Base-by-base conservation (phyloP, 2,113 vertebrate genomes). In the Platichthys stellatus region DNA sequence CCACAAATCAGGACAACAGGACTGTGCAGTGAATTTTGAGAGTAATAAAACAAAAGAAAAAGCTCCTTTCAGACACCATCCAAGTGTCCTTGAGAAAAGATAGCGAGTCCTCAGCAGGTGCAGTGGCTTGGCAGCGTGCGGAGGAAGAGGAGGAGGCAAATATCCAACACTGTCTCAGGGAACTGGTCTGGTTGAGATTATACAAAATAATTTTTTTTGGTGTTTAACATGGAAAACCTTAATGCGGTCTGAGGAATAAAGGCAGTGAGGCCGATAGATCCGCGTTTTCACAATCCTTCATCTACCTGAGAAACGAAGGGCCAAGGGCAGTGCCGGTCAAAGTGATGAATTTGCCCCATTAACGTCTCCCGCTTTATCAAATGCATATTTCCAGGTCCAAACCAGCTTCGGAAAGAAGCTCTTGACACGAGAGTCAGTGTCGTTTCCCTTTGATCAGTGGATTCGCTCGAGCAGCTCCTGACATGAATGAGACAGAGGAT, bases 381-480 rank as follows among this genome's bases (percentile, higher is more conserved):
- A 63, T 58, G 40, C 28, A 72, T 65, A 65, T 59, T 62, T 40
- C 53, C 66, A 63, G 26, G 23, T 47, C 31, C 14, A 62, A 69
- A 70, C 76, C 62, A 51, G 5, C 47, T 4, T 49, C 47, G 66
- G 80, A 85, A 31, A 31, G 56, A 70, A 57, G 47, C 47, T 17
- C 47, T 18, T 49, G 47, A 49, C 47, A 18, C 47, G 13, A 76
- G 35, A 73, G 61, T 51, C 67, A 18, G 56, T 21, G 47, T 57
- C 62, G 62, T 63, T 62, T 17, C 9, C 61, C 61, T 83, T 78
- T 84, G 75, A 88, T 83, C 72, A 74, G 60, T 15, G 60, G 61
- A 60, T 63, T 17, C 13, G 10, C 18, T 20, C 43, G 9, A 74
- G 21, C 43, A 72, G 45, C 35, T 47, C 63, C 63, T 59, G 47